These are phyloP conservation scores for Centrocercus urophasianus DNA, from an alignment of 2,113 vertebrate genomes.

Conservation along the genomic window DNA sequence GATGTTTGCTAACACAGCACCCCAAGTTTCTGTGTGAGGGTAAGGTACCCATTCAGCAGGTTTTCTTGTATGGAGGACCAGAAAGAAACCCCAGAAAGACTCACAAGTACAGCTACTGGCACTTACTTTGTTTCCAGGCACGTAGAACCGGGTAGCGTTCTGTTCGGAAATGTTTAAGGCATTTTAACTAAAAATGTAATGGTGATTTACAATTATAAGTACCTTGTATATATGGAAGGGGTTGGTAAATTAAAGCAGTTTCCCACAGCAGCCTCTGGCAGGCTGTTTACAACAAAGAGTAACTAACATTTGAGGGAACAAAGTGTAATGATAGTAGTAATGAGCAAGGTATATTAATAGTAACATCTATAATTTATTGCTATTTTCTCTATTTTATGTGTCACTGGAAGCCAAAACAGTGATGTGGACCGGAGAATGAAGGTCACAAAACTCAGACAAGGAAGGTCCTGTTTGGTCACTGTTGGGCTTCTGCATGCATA, in stretches of 20 bases:
- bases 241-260: background rate
- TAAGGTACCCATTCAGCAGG: background rate
- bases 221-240: background rate
- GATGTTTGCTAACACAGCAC: background rate
- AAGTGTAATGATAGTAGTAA: background rate
- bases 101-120: background rate
- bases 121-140: background rate
- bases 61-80: background rate
- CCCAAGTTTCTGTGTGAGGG: background rate
- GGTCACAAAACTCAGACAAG: background rate
- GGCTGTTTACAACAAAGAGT: background rate
- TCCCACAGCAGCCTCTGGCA: background rate
- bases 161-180: background rate
- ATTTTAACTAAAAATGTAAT: background rate
- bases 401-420: background rate
- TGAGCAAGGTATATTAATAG: background rate
- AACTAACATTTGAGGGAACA: background rate
- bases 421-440: background rate
- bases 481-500: background rate
- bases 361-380: background rate
- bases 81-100: background rate
- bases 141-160: background rate
- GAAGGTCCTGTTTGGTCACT: background rate
- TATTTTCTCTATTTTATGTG: background rate
- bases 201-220: background rate